Conservation (phyloP, 1,140 invertebrate species). For the Psilanteris sp. region DNA sequence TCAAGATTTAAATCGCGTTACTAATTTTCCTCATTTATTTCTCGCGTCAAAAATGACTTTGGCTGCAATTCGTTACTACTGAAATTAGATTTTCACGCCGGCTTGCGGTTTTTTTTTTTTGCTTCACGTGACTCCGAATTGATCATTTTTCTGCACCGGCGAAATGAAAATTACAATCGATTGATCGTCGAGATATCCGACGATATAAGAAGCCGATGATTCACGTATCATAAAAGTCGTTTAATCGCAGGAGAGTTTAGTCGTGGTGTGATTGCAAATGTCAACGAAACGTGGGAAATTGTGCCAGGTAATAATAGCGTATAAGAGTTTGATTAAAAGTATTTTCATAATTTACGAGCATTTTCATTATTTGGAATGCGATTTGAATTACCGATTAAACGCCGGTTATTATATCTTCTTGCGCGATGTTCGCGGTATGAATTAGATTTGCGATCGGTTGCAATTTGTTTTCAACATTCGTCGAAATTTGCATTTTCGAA, state of each 20-base stretch:
- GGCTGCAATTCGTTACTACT: no score
- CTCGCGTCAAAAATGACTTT: no score
- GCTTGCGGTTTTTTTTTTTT: no score
- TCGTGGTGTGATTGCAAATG: slow-evolving; percentile 53
- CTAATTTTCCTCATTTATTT: no score
- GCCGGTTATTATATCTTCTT: no score
- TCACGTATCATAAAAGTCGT: slow-evolving; percentile 48
- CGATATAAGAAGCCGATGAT: slow-evolving; percentile 37
- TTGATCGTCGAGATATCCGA: slow-evolving; percentile 6
- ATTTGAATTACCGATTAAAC: slow-evolving; percentile 10
- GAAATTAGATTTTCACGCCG: no score
- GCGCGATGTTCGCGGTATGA: no score
- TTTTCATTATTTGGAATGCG: slow-evolving; percentile 8
- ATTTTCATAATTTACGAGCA: slow-evolving; percentile 17
- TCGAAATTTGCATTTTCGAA: no score
- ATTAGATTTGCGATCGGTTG: no score
- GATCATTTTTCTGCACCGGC: not conserved
- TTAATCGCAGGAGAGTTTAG: slow-evolving; percentile 29
- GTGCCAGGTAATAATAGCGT: slow-evolving; percentile 32
- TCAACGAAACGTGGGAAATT: slow-evolving; percentile 56
- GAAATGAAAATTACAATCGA: slow-evolving; percentile 36
- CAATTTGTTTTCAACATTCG: no score
- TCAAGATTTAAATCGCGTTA: no score
- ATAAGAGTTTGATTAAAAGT: slow-evolving; percentile 17
- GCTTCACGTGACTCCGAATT: no score